Evolutionary conservation across 1,140 invertebrate genomes (phyloP), one percentile per base, ranked within the genome.

Genomic region (Hyphantria cunea): DNA sequence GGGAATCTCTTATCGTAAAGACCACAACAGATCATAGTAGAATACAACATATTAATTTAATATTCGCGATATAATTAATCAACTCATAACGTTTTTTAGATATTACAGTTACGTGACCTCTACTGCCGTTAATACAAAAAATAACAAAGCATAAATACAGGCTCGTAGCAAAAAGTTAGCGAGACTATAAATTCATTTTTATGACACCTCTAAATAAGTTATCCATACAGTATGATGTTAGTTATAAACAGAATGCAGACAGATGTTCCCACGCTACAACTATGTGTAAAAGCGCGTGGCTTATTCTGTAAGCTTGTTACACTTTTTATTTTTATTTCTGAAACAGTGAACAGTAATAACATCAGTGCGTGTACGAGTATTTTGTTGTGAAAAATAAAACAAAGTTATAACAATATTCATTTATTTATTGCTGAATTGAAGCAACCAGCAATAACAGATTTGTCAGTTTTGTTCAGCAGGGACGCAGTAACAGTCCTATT

Each of bases 191-290:
- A 58, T 58, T 58, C 55, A 58, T 58, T 58, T 58, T 58, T 58
- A 58, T 49, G 44, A 58, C 55, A 48, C n/a, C 55, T 48, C 45
- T 58, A 58, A 58, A 58, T 58, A 58, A 58, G 55, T 49, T 58
- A 58, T 37, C 55, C 13, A 33, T 58, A 48, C 11, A 48, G 15
- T 58, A 58, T 17, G 15, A 10, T 33, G 55, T 31, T 48, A 49
- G 55, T 58, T 37, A 49, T 58, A 58, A 49, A 58, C 33, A 58
- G 42, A 58, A 58, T 58, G 45, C 55, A 58, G 45, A 58, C 45
- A 58, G 55, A 58, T 58, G 55, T 45, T 31, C 55, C 37, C 41
- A 10, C 25, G 31, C 39, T 49, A 31, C 44, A 13, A 13, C 41
- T 33, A n/a, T 37, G n/a, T 10, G 8, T 51, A 37, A 14, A 51